Conservation (phyloP, 2,797 vertebrate species). For the Sebastiscus albofasciatus region DNA sequence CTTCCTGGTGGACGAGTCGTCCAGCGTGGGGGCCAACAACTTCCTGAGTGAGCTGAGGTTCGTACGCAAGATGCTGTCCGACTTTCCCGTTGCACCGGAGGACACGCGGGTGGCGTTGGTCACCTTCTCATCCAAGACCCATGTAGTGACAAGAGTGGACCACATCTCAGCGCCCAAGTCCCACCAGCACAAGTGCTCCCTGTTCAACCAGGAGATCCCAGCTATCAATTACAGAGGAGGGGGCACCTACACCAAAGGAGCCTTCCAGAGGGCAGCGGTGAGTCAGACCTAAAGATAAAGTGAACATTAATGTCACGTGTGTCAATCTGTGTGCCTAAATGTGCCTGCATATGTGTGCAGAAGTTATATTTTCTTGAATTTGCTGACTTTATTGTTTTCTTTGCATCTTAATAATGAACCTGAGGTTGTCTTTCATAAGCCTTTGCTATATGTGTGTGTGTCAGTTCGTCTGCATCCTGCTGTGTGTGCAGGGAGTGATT, state of each 20-base stretch:
- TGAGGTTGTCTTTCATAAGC: neutral
- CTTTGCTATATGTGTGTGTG: neutral
- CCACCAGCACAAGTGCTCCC: slow-evolving; percentile 96
- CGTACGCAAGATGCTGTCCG: slow-evolving; percentile 95
- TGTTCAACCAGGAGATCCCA: slow-evolving; percentile 94
- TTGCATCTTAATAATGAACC: neutral
- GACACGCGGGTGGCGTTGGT: slow-evolving; percentile 94
- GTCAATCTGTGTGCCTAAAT: neutral
- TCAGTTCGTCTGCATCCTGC: neutral
- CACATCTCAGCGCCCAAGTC: slow-evolving; percentile 91
- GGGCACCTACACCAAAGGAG: slow-evolving; percentile 96
- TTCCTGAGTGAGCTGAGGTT: slow-evolving; percentile 95
- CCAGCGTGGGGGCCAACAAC: slow-evolving; percentile 93
- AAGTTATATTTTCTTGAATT: neutral
- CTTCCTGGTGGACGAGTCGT: slow-evolving; percentile 98
- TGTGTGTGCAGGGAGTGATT: slow-evolving; percentile 30
- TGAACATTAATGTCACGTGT: neutral
- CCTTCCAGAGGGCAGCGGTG: slow-evolving; percentile 97
- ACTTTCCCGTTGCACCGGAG: slow-evolving; percentile 93
- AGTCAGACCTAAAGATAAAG: slow-evolving; percentile 52
- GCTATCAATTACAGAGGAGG: slow-evolving; percentile 95
- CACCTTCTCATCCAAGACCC: slow-evolving; percentile 95
- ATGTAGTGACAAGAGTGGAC: slow-evolving; percentile 94
- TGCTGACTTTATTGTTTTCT: neutral
- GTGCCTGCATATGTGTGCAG: neutral